Percentiles rank a stretch among this genome's conserved stretches.
phyloP scores from a whole-genome alignment of 2,797 vertebrate genomes.

The Pipistrellus pygmaeus region DNA sequence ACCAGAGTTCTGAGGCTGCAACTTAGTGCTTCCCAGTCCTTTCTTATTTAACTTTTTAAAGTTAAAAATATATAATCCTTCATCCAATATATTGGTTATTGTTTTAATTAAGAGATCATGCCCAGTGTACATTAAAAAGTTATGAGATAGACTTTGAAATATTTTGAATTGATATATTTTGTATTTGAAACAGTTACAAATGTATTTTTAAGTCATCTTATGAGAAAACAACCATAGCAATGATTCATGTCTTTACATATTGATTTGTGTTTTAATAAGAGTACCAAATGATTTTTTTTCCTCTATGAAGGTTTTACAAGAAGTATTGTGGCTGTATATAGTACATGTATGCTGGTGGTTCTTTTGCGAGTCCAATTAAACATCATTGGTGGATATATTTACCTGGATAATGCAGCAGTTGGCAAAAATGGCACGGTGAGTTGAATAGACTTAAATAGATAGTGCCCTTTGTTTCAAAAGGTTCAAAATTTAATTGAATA shows the following conservation, averaged over 20 bases:
- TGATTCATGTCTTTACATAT: constrained; percentile 12
- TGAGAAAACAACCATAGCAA: constrained; percentile 33
- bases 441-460: constrained; percentile 25
- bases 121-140: constrained; percentile 1
- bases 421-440: constrained; percentile 92
- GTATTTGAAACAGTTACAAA: constrained; percentile 34
- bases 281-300: constrained; percentile 54
- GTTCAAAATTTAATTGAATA: constrained; percentile 2
- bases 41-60: constrained; percentile 46
- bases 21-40: not conserved
- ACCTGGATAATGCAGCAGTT: constrained; percentile 94
- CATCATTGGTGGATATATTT: constrained; percentile 98
- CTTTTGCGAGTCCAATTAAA: constrained; percentile 96
- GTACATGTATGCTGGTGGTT: constrained; percentile 97
- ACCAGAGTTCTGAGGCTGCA: not conserved
- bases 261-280: constrained; percentile 45
- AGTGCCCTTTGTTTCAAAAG: not conserved
- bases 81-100: not conserved
- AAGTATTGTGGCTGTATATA: constrained; percentile 96
- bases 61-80: not conserved
- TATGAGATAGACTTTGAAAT: not conserved
- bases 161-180: constrained; percentile 55
- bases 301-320: constrained; percentile 93
- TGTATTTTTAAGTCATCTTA: constrained; percentile 33
- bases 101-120: constrained; percentile 14